Evolutionary conservation across 2,113 vertebrate species (phyloP), one percentile per base, ranked within the genome.

Genomic region (Coracopsis vasa): DNA sequence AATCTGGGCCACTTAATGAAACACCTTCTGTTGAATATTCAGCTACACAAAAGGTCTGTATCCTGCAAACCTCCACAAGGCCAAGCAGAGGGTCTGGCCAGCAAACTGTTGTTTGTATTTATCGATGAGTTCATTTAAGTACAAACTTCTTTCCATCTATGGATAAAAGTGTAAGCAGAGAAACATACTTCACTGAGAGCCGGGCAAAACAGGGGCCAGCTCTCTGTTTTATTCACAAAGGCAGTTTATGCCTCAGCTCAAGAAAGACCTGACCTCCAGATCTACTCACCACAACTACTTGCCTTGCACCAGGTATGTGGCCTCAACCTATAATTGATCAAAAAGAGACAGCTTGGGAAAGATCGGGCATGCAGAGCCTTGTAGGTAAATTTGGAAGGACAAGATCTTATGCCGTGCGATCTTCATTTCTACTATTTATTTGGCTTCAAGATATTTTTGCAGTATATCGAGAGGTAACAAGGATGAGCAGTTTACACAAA

Each of bases 1-100:
- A 83, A 81, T 35, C 94, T 87, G 86, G 86, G 69, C 61, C 81
- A 14, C 79, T 95, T 96, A 94, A 97, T 96, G 96, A 96, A 96
- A 97, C 95, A 95, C 86, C 86, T 97, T 80, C 88, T 94, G 88
- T 61, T 87, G 96, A 91, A 80, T 92, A 91, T 69, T 81, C 65
- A 89, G 64, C 64, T 25, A 33, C 54, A 44, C 9, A 16, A 78
- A 65, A 45, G 20, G 16, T 39, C 64, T 80, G 54, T 8, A 64
- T 29, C 85, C 69, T 86, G 88, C 80, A 90, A 37, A 71, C 23
- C 45, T 66, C 3, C 1, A 20, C 81, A 70, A 24, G 62, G 48
- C 56, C 48, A 50, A 69, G 80, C 58, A 72, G 58, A 89, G 31
- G 58, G 24, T 33, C 87, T 64, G 18, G 44, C 11, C 80, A 87